Conservation (phyloP, 2,888 invertebrate genomes). For the Oscheius myriophilus region DNA sequence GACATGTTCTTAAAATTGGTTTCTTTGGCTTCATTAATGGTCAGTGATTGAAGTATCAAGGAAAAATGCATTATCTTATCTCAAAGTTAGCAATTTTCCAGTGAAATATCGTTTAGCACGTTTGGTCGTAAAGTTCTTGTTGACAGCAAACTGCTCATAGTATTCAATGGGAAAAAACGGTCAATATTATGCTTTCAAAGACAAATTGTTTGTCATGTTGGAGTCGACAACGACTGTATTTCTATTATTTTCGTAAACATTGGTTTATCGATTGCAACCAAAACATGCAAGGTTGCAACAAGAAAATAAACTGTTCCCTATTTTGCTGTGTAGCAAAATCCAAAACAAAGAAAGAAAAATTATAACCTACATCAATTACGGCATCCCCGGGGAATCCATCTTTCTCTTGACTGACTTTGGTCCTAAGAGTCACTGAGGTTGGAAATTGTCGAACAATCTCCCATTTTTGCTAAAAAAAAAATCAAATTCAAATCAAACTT, state of each 20-base stretch:
- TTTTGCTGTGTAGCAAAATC: too few relatives aligned
- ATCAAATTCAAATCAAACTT: neutral
- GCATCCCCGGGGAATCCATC: conserved; percentile 58
- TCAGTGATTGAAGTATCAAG: too few relatives aligned
- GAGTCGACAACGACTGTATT: too few relatives aligned
- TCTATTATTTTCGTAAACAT: too few relatives aligned
- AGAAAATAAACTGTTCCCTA: too few relatives aligned
- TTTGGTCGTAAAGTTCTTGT: neutral
- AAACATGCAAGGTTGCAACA: too few relatives aligned
- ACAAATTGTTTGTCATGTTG: too few relatives aligned
- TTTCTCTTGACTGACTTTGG: conserved; percentile 21
- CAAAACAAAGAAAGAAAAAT: neutral
- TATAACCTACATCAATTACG: conserved; percentile 37
- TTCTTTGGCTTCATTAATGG: too few relatives aligned
- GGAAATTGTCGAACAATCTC: conserved; percentile 42
- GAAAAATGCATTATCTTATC: too few relatives aligned
- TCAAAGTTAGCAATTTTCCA: neutral
- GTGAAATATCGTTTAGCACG: neutral
- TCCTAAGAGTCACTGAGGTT: conserved; percentile 45
- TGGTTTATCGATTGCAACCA: too few relatives aligned
- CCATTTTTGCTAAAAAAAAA: conserved; percentile 48
- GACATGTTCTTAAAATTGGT: too few relatives aligned
- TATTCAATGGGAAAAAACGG: neutral
- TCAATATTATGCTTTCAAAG: too few relatives aligned
- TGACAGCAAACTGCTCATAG: neutral